These are phyloP conservation scores for Chrysolina americana DNA, from an alignment of 2,888 invertebrate species.

Conservation along the genomic window DNA sequence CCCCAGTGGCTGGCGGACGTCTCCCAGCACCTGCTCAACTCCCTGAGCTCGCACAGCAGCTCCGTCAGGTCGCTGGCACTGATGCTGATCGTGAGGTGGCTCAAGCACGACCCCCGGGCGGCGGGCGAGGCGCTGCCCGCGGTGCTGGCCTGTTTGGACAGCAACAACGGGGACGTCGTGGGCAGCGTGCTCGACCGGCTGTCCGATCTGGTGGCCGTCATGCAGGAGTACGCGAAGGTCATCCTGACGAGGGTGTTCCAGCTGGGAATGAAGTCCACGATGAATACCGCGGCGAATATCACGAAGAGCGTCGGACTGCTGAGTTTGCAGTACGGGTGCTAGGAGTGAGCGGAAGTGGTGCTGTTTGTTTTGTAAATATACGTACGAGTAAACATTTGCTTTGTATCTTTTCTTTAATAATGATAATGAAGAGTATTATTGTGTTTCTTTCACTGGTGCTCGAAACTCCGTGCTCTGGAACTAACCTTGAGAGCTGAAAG, in stretches of 20 bases:
- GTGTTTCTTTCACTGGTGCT: too few relatives aligned
- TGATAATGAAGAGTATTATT: too few relatives aligned
- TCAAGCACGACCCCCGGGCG: slow-evolving; percentile 75
- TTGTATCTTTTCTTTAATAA: too few relatives aligned
- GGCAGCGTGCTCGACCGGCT: slow-evolving; percentile 85
- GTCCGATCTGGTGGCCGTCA: slow-evolving; percentile 85
- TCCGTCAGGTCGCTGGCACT: slow-evolving; percentile 81
- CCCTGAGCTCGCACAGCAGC: slow-evolving; percentile 76
- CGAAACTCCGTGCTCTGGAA: too few relatives aligned
- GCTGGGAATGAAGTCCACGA: slow-evolving; percentile 83
- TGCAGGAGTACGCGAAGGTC: slow-evolving; percentile 88
- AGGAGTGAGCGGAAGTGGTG: not conserved
- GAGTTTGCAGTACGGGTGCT: slow-evolving; percentile 88
- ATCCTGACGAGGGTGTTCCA: slow-evolving; percentile 87
- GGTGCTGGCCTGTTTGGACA: slow-evolving; percentile 86
- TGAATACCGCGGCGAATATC: slow-evolving; percentile 84
- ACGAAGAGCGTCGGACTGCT: slow-evolving; percentile 85
- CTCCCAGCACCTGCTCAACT: slow-evolving; percentile 76
- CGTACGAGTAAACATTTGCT: not conserved
- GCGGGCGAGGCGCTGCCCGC: slow-evolving; percentile 80
- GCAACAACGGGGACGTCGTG: slow-evolving; percentile 84
- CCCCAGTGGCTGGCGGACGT: slow-evolving; percentile 79
- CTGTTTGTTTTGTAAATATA: not conserved
- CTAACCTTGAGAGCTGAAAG: too few relatives aligned
- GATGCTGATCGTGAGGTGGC: slow-evolving; percentile 78